Percentiles rank a stretch among this genome's conserved stretches.
Evolutionary conservation across 1,140 invertebrate genomes (phyloP).

Genomic region (Drosophila auraria): DNA sequence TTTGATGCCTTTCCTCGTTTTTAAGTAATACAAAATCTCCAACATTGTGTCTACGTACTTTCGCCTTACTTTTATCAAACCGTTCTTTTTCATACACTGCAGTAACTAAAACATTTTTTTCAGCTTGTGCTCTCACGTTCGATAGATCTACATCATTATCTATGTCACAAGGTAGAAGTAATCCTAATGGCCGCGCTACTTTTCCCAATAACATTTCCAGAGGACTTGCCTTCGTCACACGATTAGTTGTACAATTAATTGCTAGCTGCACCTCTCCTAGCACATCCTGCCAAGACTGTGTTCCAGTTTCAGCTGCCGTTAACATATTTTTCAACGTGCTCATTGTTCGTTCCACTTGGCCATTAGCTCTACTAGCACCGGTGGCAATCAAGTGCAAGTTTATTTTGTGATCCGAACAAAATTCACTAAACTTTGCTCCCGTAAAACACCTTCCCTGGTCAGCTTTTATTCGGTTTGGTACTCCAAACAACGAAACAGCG

Average conservation of each 20-base stretch:
- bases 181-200: no score
- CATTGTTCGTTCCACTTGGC: constrained; percentile 14
- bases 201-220: no score
- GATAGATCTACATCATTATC: no score
- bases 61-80: no score
- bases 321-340: constrained; percentile 11
- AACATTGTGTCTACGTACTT: no score
- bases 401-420: constrained; percentile 17
- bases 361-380: constrained; percentile 8
- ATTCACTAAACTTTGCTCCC: constrained; percentile 5
- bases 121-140: no score
- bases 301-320: background rate
- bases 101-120: no score
- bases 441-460: constrained; percentile 8
- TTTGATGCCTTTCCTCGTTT: no score
- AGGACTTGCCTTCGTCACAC: no score
- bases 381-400: constrained; percentile 8
- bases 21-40: no score
- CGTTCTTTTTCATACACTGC: no score
- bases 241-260: background rate
- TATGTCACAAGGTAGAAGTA: no score
- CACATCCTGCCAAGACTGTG: constrained; percentile 10
- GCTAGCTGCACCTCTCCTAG: background rate
- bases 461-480: constrained; percentile 16
- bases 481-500: constrained; percentile 12